Base-by-base conservation (phyloP, 2,888 invertebrate species). In the Pseudococcus viburni region DNA sequence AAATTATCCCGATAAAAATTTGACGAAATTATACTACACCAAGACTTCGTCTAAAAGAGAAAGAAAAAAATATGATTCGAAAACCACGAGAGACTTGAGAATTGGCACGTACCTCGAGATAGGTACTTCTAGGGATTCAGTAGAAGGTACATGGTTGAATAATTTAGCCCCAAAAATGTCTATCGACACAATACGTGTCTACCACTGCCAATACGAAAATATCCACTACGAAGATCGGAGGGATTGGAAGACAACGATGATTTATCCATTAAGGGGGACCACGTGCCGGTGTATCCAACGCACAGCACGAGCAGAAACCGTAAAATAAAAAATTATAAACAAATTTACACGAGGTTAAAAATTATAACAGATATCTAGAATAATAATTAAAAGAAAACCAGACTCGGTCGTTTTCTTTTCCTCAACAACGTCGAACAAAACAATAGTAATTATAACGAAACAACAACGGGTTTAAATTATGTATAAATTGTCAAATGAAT, bases 161-260 rank as follows among this genome's bases (percentile, higher is more conserved):
- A 33, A 33, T 33, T 33, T 33, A 33, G 26, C 26, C 26, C 26
- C 26, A 33, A 33, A 33, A 33, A 33, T 33, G 26, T 33, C 26
- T 33, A 33, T 33, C 26, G 26, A 33, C 26, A 3, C 26, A 33
- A 33, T 33, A n/a, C n/a, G 26, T 33, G 26, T 33, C 26, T 33
- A 3, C 26, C 26, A 2, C 26, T 33, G 26, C 26, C 26, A 33
- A 33, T 33, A 33, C 26, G 55, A 55, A 55, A 55, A 59, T 59
- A 19, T 19, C n/a, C 19, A 59, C 59, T 59, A 19, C 19, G 59
- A 51, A 51, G 46, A 55, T 1, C 9, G 19, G 19, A 59, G 59
- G n/a, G 59, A 59, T 19, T 86, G 86, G 86, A 86, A 86, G 86
- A 86, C 86, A 85, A 39, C 9, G 85, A 85, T 26, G 73, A 73